A percentile compares a stretch with the other conserved stretches of the same genome.
These are phyloP conservation scores for Dipodomys spectabilis DNA, from an alignment of 2,113 vertebrate genomes.

Conservation along the genomic window DNA sequence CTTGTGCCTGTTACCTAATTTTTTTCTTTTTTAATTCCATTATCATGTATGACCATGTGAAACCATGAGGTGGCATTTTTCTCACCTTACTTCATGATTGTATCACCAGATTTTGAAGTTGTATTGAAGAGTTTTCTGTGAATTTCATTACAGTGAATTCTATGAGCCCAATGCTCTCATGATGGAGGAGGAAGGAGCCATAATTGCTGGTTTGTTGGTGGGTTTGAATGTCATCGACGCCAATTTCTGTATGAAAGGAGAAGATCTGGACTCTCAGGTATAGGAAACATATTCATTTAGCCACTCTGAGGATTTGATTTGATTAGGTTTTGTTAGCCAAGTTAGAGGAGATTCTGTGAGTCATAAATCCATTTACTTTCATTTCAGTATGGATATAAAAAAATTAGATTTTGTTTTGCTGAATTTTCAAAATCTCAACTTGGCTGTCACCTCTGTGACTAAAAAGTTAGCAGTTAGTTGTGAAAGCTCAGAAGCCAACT, in stretches of 20 bases:
- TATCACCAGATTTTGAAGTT: not conserved
- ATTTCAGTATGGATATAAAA: conserved; percentile 40
- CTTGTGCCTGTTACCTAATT: not conserved
- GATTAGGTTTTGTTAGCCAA: not conserved
- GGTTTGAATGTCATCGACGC: conserved; percentile 99
- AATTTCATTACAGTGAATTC: conserved; percentile 92
- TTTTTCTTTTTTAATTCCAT: not conserved
- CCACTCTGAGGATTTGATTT: not conserved
- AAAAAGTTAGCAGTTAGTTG: not conserved
- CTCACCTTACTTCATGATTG: not conserved
- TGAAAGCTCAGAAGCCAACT: not conserved
- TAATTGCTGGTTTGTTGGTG: conserved; percentile 97
- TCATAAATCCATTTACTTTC: not conserved
- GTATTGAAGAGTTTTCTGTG: conserved; percentile 19
- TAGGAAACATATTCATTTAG: not conserved
- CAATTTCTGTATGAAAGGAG: conserved; percentile 99
- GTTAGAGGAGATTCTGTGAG: not conserved
- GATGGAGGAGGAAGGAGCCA: conserved; percentile 99
- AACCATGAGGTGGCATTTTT: not conserved
- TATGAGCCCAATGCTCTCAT: conserved; percentile 97
- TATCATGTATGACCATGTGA: not conserved
- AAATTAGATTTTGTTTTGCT: conserved; percentile 2
- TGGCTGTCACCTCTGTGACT: not conserved
- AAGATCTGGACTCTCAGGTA: conserved; percentile 99
- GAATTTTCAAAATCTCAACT: conserved; percentile 8